Evolutionary conservation across 2,888 invertebrate genomes (phyloP).

Genomic region (Agriopis leucophaearia): DNA sequence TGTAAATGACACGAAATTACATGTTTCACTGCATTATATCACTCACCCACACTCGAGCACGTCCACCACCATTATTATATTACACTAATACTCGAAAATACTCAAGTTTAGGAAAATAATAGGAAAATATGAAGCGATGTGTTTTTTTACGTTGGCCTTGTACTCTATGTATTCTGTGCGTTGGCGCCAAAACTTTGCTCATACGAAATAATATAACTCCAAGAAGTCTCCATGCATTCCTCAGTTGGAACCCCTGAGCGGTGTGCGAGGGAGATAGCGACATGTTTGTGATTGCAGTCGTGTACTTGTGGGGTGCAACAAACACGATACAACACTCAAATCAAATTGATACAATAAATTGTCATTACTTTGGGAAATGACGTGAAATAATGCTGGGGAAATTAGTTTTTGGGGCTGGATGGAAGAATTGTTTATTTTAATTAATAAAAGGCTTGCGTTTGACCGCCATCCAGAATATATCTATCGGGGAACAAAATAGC

Average conservation of each 20-base stretch:
- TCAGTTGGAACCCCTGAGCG: constrained; percentile 42
- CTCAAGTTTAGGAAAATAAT: too few species aligned
- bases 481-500: too few species aligned
- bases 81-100: too few species aligned
- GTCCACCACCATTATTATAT: too few species aligned
- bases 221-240: constrained; percentile 45
- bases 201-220: not conserved
- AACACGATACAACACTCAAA: constrained; percentile 35
- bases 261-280: constrained; percentile 28
- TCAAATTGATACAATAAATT: constrained; percentile 62
- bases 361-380: constrained; percentile 51
- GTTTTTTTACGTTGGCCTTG: too few species aligned
- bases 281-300: constrained; percentile 4
- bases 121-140: too few species aligned
- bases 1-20: too few species aligned
- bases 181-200: too few species aligned
- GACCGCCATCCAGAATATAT: too few species aligned
- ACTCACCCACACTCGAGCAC: too few species aligned
- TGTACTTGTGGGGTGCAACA: constrained; percentile 41
- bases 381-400: constrained; percentile 41
- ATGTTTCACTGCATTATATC: too few species aligned
- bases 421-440: not conserved
- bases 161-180: too few species aligned
- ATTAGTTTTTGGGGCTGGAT: constrained; percentile 17
- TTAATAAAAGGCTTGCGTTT: not conserved